phyloP scores from a whole-genome alignment of 2,113 vertebrate genomes.

The Riparia riparia region DNA sequence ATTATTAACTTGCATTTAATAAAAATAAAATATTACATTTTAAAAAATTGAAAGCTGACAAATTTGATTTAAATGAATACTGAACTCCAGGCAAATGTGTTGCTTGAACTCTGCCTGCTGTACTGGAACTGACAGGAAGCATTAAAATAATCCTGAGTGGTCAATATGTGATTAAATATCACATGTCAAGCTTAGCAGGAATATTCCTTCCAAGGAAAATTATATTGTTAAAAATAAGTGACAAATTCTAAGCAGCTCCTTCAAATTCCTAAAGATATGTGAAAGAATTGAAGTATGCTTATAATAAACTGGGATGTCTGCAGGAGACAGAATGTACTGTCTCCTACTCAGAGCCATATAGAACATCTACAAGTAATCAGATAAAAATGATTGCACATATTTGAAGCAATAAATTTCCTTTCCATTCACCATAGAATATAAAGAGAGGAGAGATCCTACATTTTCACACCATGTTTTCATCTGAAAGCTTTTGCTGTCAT shows the following conservation, averaged over 20 bases:
- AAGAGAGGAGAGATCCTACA: slow-evolving; percentile 23
- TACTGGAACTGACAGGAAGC: slow-evolving; percentile 67
- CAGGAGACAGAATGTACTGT: slow-evolving; percentile 30
- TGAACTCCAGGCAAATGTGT: slow-evolving; percentile 73
- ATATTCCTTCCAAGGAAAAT: slow-evolving; percentile 63
- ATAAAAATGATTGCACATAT: slow-evolving; percentile 62
- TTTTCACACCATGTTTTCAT: slow-evolving; percentile 58
- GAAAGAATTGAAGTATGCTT: slow-evolving; percentile 54
- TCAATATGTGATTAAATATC: slow-evolving; percentile 71
- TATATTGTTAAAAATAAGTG: slow-evolving; percentile 76
- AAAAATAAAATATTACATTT: slow-evolving; percentile 68
- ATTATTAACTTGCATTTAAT: slow-evolving; percentile 74
- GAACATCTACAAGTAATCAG: slow-evolving; percentile 66
- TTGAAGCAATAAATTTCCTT: slow-evolving; percentile 66
- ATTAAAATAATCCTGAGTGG: slow-evolving; percentile 66
- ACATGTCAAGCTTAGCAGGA: slow-evolving; percentile 62
- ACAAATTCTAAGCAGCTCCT: slow-evolving; percentile 66
- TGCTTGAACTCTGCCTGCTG: slow-evolving; percentile 72
- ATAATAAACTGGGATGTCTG: slow-evolving; percentile 59
- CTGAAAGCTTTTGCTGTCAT: slow-evolving; percentile 20
- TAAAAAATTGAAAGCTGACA: slow-evolving; percentile 73
- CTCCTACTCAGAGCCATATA: not conserved
- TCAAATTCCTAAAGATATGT: slow-evolving; percentile 64
- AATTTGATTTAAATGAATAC: slow-evolving; percentile 71
- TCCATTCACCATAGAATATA: slow-evolving; percentile 45